Evolutionary conservation across 37 sponge, comb jelly and placozoan species (phyloP).

Genomic region (Aphrocallistes beatrix): DNA sequence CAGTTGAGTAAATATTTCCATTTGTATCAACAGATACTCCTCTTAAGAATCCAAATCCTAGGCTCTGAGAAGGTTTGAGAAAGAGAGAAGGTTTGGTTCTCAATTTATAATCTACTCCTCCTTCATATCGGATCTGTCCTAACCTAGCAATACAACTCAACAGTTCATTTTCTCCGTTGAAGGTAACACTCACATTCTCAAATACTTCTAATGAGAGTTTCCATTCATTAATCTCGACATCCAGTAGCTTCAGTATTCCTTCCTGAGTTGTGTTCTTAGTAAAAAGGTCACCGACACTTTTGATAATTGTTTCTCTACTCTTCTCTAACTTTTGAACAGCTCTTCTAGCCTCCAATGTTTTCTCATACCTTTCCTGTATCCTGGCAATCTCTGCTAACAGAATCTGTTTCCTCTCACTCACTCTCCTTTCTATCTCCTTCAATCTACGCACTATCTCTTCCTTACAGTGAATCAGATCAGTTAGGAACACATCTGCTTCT

Average conservation of each 20-base stretch:
- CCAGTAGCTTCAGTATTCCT: background rate
- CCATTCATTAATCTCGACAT: background rate
- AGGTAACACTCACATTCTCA: background rate
- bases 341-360: background rate
- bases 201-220: background rate
- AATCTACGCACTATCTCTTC: conserved; percentile 5
- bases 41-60: background rate
- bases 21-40: background rate
- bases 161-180: background rate
- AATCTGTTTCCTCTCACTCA: background rate
- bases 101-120: background rate
- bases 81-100: background rate
- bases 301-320: background rate
- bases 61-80: background rate
- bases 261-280: background rate
- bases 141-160: background rate
- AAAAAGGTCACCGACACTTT: background rate
- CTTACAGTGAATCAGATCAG: background rate
- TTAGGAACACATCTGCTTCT: background rate
- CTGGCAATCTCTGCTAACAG: background rate
- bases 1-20: background rate
- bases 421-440: background rate
- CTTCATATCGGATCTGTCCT: background rate
- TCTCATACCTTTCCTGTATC: background rate
- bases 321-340: background rate